Evolutionary conservation across 2,888 invertebrate species (phyloP).

Genomic region (Danaus chrysippus): DNA sequence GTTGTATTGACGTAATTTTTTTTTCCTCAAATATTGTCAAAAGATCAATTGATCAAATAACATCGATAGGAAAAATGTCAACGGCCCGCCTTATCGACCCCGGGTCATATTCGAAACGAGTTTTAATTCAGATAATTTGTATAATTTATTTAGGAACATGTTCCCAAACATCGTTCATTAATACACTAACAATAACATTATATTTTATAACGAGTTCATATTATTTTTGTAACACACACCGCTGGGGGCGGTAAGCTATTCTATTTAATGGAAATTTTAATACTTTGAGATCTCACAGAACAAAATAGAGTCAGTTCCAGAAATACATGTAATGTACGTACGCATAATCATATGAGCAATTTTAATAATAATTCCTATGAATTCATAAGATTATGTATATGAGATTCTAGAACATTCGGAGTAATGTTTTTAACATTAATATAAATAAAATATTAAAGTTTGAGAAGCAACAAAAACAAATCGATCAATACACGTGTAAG

Average conservation of each 20-base stretch:
- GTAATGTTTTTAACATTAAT: background rate
- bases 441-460: constrained; percentile 38
- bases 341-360: too few relatives aligned
- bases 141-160: constrained; percentile 38
- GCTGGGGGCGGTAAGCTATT: too few relatives aligned
- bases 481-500: constrained; percentile 39
- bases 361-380: too few relatives aligned
- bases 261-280: too few relatives aligned
- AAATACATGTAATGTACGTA: too few relatives aligned
- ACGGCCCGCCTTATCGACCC: constrained; percentile 53
- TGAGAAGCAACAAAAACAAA: constrained; percentile 41
- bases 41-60: constrained; percentile 37
- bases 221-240: constrained; percentile 6
- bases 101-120: constrained; percentile 50
- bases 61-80: constrained; percentile 51
- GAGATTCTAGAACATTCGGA: too few relatives aligned
- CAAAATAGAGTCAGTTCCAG: too few relatives aligned
- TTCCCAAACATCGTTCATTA: constrained; percentile 42
- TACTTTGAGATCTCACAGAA: too few relatives aligned
- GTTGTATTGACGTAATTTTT: constrained; percentile 10
- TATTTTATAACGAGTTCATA: background rate
- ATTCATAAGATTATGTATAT: too few relatives aligned
- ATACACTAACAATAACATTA: background rate
- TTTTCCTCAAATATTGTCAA: constrained; percentile 24
- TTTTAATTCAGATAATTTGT: constrained; percentile 42